Conservation (phyloP, 2,888 invertebrate species). For the Trachelus tabidus region DNA sequence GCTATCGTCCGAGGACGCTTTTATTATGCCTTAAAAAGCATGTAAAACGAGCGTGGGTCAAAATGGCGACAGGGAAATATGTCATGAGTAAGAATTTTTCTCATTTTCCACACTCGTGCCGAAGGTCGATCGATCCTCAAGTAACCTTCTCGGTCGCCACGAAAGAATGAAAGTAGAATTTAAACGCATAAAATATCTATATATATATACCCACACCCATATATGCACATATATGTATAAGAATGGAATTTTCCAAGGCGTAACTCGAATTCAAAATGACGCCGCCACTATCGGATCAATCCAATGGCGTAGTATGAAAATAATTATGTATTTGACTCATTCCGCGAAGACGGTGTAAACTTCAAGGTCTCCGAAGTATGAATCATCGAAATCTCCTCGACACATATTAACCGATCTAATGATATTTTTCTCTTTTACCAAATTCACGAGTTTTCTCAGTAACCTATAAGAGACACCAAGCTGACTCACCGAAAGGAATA, state of each 20-base stretch:
- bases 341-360: slow-evolving; percentile 34
- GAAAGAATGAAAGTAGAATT: background rate
- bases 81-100: background rate
- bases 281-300: background rate
- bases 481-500: background rate
- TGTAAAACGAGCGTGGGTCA: background rate
- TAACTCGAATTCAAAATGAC: background rate
- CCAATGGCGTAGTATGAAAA: background rate
- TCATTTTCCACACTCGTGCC: background rate
- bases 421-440: background rate
- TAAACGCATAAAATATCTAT: background rate
- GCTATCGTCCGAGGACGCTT: background rate
- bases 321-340: background rate
- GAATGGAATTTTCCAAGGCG: background rate
- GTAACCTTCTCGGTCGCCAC: background rate
- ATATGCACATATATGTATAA: background rate
- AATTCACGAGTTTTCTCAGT: background rate
- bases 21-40: background rate
- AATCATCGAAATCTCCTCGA: slow-evolving; percentile 46
- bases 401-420: background rate
- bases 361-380: slow-evolving; percentile 38
- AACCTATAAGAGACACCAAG: background rate
- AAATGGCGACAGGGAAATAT: background rate
- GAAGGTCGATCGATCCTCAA: background rate
- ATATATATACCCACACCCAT: too few relatives aligned